A percentile compares a stretch with the other conserved stretches of the same genome.
Evolutionary conservation across 2,113 vertebrate species (phyloP).

Genomic region (Cavia aperea): DNA sequence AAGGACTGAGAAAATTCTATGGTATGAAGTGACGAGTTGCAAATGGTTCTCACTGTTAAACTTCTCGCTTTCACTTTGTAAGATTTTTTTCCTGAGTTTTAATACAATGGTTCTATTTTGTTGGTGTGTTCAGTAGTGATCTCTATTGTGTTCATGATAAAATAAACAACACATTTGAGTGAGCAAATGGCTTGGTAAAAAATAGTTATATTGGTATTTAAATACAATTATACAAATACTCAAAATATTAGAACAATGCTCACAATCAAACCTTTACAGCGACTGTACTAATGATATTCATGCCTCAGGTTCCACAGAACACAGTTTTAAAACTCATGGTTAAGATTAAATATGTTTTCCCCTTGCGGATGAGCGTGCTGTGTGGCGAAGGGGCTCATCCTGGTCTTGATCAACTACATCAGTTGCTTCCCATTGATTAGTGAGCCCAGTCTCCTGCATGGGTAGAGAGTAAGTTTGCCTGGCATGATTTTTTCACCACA

Average conservation of each 20-base stretch:
- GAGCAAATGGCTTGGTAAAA: background rate
- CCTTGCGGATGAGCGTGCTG: background rate
- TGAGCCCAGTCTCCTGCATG: background rate
- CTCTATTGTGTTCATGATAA: background rate
- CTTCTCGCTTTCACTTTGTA: background rate
- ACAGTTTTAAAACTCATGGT: background rate
- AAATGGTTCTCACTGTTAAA: background rate
- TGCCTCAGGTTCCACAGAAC: background rate
- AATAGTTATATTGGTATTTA: background rate
- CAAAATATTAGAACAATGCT: background rate
- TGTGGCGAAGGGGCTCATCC: background rate
- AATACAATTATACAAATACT: background rate
- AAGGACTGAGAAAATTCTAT: background rate
- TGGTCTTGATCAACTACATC: background rate
- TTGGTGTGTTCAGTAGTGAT: background rate
- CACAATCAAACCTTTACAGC: background rate
- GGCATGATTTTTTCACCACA: slow-evolving; percentile 22
- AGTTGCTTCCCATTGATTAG: slow-evolving; percentile 6
- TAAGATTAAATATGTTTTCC: background rate
- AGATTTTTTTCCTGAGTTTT: background rate
- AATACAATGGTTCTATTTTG: background rate
- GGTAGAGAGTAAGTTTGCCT: background rate
- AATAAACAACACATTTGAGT: background rate
- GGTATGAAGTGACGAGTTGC: background rate
- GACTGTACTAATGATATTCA: background rate